Base-by-base conservation (phyloP, 2,113 vertebrate species). In the Carassius carassius region DNA sequence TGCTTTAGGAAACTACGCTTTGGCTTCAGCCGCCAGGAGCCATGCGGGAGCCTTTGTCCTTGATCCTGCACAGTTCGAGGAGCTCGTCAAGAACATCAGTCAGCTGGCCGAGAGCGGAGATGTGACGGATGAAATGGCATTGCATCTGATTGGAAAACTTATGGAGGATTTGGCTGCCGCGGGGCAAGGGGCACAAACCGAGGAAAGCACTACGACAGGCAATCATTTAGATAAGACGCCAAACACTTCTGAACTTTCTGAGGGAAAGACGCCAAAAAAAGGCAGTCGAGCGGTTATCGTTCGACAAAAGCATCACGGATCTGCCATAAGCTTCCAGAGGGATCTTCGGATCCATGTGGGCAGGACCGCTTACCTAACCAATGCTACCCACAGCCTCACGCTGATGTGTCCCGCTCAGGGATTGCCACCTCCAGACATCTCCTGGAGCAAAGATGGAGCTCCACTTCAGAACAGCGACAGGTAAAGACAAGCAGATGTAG, bases 381-480 rank as follows among this genome's bases (percentile, higher is more conserved):
- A 93, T n/a, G 90, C 91, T 75, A 97, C 95, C 0, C 89, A 16
- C 1, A 77, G 89, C 78, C 88, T 98, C 83, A 93, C 90, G 73
- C 89, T 98, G 0, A 84, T 94, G 7, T 98, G 97, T 91, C 85
- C 93, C 76, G 92, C 91, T 4, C 67, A 87, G 21, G 92, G 91
- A 49, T 81, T 83, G 29, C 86, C 91, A 6, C 92, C 91, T 77
- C 93, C 92, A 78, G 93, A 90, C 12, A 91, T 96, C 3, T 92
- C 90, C 19, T 98, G 97, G 97, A 96, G 91, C 86, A 98, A 96
- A 93, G 94, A 98, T 83, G 96, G 96, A 1, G 74, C 85, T 1
- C 82, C 82, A 14, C 78, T 98, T 65, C 94, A 91, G 60, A 88
- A 87, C 9, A 95, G 91, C 72, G 90, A 90, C 9, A 96, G 94